Base-by-base conservation (phyloP, 2,888 invertebrate species). In the Mesorhabditis spiculigera region DNA sequence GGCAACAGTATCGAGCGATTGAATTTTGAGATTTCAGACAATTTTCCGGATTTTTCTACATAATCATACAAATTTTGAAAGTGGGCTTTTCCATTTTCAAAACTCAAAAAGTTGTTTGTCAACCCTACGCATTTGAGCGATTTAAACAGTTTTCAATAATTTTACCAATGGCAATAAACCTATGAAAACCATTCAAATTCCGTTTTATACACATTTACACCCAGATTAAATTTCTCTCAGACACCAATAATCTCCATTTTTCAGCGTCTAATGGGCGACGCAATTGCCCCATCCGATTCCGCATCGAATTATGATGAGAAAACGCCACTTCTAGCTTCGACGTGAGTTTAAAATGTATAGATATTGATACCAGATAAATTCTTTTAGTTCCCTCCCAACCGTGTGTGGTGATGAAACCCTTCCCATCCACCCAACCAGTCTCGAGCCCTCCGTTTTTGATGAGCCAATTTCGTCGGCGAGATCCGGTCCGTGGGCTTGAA, bases 271-370 rank as follows among this genome's bases (percentile, higher is more conserved):
- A 50, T 50, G 10, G 8, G 10, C 58, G n/a, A 50, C 8, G n/a
- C 8, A 10, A 50, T 50, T n/a, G 10, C 58, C 8, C 58, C 58
- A n/a, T n/a, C 58, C 10, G n/a, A 13, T 10, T 10, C n/a, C 1
- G 58, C 8, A n/a, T n/a, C 58, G 58, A n/a, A 50, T n/a, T 50
- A 50, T n/a, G n/a, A 50, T n/a, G 58, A 50, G 58, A 50, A 50
- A n/a, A 50, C 58, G 8, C 58, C 58, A 13, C n/a, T 50, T 13
- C 2, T 50, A 10, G 58, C 58, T 50, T 50, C 58, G 58, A 13
- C 58, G 58, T 50, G 10, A 50, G 58, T 50, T 28, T 28, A 28
- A 28, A 28, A 28, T 28, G 28, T 28, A 28, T 28, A 28, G 28
- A 28, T 28, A 28, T 28, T 28, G 28, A 28, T 28, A 28, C 28